Evolutionary conservation across 2,797 vertebrate species (phyloP).

Genomic region (Nyctibius grandis): DNA sequence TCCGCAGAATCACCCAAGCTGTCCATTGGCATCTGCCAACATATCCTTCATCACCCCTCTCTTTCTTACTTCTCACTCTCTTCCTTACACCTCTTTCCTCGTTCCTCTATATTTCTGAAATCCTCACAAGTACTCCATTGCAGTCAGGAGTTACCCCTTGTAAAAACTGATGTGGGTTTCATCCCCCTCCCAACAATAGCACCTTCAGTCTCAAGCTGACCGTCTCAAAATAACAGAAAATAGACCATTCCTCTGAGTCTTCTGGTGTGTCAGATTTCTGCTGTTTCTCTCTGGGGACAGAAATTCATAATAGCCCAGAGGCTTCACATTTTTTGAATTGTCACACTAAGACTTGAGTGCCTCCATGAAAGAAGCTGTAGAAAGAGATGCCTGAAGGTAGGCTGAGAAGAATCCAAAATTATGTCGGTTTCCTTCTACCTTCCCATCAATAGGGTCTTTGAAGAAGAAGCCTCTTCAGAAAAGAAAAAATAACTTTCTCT

Average conservation of each 20-base stretch:
- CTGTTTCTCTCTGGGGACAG: slow-evolving; percentile 20
- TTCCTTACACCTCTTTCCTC: not conserved
- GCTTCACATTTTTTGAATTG: slow-evolving; percentile 55
- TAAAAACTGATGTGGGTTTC: not conserved
- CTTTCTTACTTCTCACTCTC: not conserved
- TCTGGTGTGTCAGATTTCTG: not conserved
- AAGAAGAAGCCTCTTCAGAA: slow-evolving; percentile 41
- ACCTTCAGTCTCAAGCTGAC: not conserved
- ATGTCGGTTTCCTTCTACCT: slow-evolving; percentile 63
- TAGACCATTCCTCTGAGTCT: not conserved
- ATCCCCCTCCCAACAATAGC: not conserved
- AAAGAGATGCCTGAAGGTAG: slow-evolving; percentile 53
- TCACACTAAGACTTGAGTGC: slow-evolving; percentile 39
- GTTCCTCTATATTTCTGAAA: not conserved
- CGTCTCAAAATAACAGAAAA: not conserved
- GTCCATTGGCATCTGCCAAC: slow-evolving; percentile 59
- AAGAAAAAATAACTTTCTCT: slow-evolving; percentile 40
- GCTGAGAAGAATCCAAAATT: slow-evolving; percentile 62
- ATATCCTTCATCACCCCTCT: slow-evolving; percentile 11
- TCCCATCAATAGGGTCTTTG: slow-evolving; percentile 51
- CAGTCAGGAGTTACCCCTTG: not conserved
- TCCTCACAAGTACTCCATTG: not conserved
- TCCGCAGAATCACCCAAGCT: slow-evolving; percentile 60
- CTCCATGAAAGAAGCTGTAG: slow-evolving; percentile 50
- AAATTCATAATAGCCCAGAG: slow-evolving; percentile 56